Evolutionary conservation across 2,797 vertebrate genomes (phyloP), one percentile per base, ranked within the genome.

Genomic region (Pipistrellus nathusii): DNA sequence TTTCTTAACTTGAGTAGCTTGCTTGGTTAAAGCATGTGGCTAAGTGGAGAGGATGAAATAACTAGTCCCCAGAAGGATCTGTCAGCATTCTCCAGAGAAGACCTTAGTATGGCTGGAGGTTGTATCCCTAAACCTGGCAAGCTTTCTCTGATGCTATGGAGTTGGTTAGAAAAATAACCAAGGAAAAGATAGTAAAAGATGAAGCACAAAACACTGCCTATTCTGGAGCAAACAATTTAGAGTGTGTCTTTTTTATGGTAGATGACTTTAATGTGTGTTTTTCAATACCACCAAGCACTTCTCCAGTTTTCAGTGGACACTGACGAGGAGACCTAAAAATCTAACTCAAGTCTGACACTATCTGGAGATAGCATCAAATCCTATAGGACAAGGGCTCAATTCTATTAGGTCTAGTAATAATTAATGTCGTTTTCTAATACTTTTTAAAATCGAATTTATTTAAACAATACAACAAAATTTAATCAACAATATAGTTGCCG

Each of bases 1-100:
- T 87, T 88, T 94, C 35, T 82, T 94, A n/a, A 9, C 30, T 85
- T 91, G 41, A 88, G 62, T 77, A 46, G 15, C 9, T 96, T 78
- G 5, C 69, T 46, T 84, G 44, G n/a, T 75, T 72, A 77, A 90
- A 91, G 12, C 68, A 62, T 14, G 3, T 38, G 38, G 27, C 46
- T 86, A 84, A 92, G 48, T 64, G 51, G 86, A 88, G 13, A 75
- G 6, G 17, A 32, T 69, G 27, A 80, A 73, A 62, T 62, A 77
- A 86, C 48, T 71, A 18, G 11, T 91, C 25, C 20, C 64, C 64
- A 59, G 62, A 93, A 94, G 27, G 38, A 51, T 55, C 81, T 88
- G 23, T 80, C 59, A 68, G 17, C 10, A 14, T 76, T 85, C 23
- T 13, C 23, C 32, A 55, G 69, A 93, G 53, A 62, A 94, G 62